Conservation (phyloP, 2,797 vertebrate species). For the Orestias chungarensis region DNA sequence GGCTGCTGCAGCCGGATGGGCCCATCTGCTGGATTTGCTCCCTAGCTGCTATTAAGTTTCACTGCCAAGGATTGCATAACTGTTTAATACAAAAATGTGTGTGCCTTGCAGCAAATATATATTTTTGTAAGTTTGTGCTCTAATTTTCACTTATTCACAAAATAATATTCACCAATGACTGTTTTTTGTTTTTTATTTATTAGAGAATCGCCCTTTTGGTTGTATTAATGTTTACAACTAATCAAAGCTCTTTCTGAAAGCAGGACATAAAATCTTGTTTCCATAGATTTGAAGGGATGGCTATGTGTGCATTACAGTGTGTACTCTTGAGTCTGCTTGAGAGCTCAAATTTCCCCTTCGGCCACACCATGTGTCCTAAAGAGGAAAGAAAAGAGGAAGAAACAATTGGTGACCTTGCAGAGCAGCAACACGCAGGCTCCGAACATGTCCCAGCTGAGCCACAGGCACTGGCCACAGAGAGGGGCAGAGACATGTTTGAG, state of each 20-base stretch:
- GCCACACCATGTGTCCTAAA: slow-evolving; percentile 55
- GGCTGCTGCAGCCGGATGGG: slow-evolving; percentile 38
- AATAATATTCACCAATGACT: background rate
- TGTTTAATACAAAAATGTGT: slow-evolving; percentile 30
- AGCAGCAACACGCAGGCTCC: slow-evolving; percentile 46
- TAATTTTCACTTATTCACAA: background rate
- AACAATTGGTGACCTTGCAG: slow-evolving; percentile 70
- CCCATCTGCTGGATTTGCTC: slow-evolving; percentile 41
- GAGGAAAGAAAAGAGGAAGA: slow-evolving; percentile 25
- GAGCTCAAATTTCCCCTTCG: slow-evolving; percentile 55
- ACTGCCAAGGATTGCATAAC: slow-evolving; percentile 42
- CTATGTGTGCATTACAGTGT: slow-evolving; percentile 10
- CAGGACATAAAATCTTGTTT: background rate
- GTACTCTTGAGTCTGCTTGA: slow-evolving; percentile 33
- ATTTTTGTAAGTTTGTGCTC: background rate
- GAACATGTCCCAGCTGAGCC: slow-evolving; percentile 48
- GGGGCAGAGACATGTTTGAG: slow-evolving; percentile 24
- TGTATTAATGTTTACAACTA: no score
- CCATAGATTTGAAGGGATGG: background rate
- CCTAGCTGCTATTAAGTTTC: slow-evolving; percentile 30
- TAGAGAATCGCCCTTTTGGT: background rate
- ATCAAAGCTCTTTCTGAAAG: background rate
- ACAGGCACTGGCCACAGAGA: slow-evolving; percentile 50
- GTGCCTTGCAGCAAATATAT: slow-evolving; percentile 2
- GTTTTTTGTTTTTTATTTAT: background rate